Conservation (phyloP, 2,113 vertebrate species). For the Gymnogyps californianus region DNA sequence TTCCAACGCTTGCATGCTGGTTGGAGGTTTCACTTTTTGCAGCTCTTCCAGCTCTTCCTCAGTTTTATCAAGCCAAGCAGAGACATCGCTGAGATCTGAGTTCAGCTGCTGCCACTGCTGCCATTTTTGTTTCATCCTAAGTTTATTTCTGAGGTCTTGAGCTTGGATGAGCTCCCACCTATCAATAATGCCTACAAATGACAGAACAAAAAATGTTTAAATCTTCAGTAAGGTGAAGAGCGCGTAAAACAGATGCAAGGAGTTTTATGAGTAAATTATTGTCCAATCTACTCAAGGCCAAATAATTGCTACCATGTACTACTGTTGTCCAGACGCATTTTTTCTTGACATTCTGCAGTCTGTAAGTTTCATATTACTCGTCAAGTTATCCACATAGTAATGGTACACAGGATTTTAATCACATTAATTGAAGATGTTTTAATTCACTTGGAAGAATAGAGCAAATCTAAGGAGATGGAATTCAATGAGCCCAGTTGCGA, state of each 20-base stretch:
- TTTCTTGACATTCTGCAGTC: neutral
- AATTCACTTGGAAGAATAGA: neutral
- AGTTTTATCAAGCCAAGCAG: constrained; percentile 79
- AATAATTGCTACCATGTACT: neutral
- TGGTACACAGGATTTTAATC: neutral
- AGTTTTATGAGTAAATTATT: neutral
- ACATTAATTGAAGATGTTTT: neutral
- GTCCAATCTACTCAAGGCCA: neutral
- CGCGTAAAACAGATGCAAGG: neutral
- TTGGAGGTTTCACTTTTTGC: constrained; percentile 58
- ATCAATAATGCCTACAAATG: constrained; percentile 82
- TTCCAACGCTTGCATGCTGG: constrained; percentile 72
- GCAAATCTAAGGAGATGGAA: neutral
- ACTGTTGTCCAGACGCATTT: neutral
- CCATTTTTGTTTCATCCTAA: constrained; percentile 68
- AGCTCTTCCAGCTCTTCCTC: constrained; percentile 81
- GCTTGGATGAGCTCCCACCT: constrained; percentile 88
- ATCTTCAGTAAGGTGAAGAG: neutral
- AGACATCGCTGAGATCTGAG: constrained; percentile 77
- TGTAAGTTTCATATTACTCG: neutral
- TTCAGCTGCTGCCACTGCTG: constrained; percentile 82
- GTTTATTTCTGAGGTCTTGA: constrained; percentile 65
- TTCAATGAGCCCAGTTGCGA: neutral
- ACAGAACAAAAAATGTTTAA: neutral
- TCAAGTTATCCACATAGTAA: neutral